Evolutionary conservation across 2,113 vertebrate genomes (phyloP), one percentile per base, ranked within the genome.

Genomic region (Odontophorus gujanensis): DNA sequence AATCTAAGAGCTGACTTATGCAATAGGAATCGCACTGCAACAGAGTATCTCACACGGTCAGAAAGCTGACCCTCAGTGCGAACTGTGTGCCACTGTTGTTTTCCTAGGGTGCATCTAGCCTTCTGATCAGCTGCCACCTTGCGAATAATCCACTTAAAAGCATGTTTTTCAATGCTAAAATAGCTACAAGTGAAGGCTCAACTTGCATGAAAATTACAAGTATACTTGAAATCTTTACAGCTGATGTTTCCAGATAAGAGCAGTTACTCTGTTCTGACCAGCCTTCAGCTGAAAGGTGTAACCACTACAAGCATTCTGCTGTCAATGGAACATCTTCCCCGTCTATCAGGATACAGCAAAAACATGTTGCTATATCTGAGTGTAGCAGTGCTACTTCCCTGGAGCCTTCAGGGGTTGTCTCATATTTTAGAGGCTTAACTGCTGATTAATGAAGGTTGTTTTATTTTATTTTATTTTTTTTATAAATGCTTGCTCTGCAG

Each of bases 211-310:
- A 96, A 96, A 97, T 96, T 87, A 93, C 95, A 96, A 80, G 86
- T 97, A 92, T 92, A 73, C 92, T 96, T 96, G 92, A 95, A 97
- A 92, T 90, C 93, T 92, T 96, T 96, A 96, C 95, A 96, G 80
- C 95, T 95, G 96, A 97, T 95, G 71, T 57, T 86, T 85, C 66
- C 73, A 97, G 96, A 96, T 96, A 96, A 96, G 83, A 82, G 67
- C 28, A 95, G 90, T 75, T 96, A 82, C 90, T 93, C 88, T 1
- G 0, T 96, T 84, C 90, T 71, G 85, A 95, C 96, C 93, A 96
- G 93, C 92, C 92, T 94, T 97, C 6, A 75, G 95, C 92, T 96
- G 94, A 94, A 95, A 95, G 94, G 94, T 95, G 96, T 95, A 95
- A 96, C 88, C 88, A 80, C 81, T 85, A 63, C 0, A 42, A 91